These are phyloP conservation scores for Drosophila histrio DNA, from an alignment of 2,888 invertebrate genomes.

Conservation along the genomic window DNA sequence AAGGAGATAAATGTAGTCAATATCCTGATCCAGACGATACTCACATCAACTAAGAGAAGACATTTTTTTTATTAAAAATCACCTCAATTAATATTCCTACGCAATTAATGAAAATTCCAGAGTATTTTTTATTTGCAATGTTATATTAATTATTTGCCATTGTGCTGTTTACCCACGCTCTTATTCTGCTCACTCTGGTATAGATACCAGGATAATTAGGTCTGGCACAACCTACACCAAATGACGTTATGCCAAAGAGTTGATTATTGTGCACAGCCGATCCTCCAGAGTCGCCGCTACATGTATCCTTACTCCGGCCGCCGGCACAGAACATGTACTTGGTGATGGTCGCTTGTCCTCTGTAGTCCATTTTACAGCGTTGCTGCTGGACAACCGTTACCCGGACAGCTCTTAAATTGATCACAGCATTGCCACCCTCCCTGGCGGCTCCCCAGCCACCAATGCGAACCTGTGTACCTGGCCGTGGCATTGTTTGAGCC, in stretches of 20 bases:
- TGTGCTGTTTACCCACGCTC: slow-evolving; percentile 17
- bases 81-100: background rate
- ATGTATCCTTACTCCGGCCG: slow-evolving; percentile 58
- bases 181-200: slow-evolving; percentile 74
- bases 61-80: too few relatives aligned
- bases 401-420: slow-evolving; percentile 19
- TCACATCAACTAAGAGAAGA: too few relatives aligned
- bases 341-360: slow-evolving; percentile 38
- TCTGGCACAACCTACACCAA: slow-evolving; percentile 74
- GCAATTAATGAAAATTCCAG: background rate
- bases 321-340: slow-evolving; percentile 68
- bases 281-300: slow-evolving; percentile 80
- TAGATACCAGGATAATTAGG: slow-evolving; percentile 91
- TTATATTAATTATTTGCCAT: slow-evolving; percentile 30
- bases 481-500: slow-evolving; percentile 6
- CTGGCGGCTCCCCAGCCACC: slow-evolving; percentile 66
- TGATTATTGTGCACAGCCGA: slow-evolving; percentile 44
- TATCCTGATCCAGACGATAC: too few relatives aligned
- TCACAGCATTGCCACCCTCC: slow-evolving; percentile 42
- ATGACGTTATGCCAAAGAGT: slow-evolving; percentile 89
- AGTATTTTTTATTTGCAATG: background rate
- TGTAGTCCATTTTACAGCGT: slow-evolving; percentile 25
- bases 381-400: slow-evolving; percentile 16
- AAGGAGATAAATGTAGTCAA: too few relatives aligned
- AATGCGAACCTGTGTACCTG: slow-evolving; percentile 33